Base-by-base conservation (phyloP, 2,888 invertebrate genomes). In the Lithophane semibrunnea region DNA sequence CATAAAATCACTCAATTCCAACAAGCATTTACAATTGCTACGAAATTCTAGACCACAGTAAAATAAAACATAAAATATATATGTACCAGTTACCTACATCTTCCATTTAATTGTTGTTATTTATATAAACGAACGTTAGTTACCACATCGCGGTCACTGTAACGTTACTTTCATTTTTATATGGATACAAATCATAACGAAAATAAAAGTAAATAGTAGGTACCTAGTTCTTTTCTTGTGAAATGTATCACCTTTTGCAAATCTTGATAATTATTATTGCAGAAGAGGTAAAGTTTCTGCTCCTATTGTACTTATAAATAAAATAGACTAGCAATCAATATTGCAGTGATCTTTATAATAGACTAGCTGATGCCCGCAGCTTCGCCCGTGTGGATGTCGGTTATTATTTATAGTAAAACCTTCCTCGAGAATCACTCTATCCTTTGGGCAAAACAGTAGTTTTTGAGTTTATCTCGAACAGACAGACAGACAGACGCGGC, bases 111-210 rank as follows among this genome's bases (percentile, higher is more conserved):
- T 71, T 60, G 24, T 64, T 58, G n/a, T 65, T 71, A 63, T 68
- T 68, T 65, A 63, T 72, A 71, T 66, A 73, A 77, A 85, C 44
- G 54, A 52, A 61, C n/a, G 67, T 54, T 37, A 54, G 70, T 83
- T 77, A 77, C 77, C 12, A 54, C 73, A 85, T 61, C 24, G 77
- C 58, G 82, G 77, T 73, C 64, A 73, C 73, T 69, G 42, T 49
- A 75, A 56, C n/a, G 21, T 80, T 80, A 85, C 78, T 71, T 85
- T 68, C 60, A 82, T 77, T 81, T 37, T 78, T 67, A 58, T 37
- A 66, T 44, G 63, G 65, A 66, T 73, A 58, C 24, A 24, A 52
- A 77, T 58, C 52, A 58, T 52, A 69, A 71, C 21, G 4, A 65
- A 65, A 37, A 61, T 66, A 77, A 78, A 82, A 77, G 42, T 49